These are phyloP conservation scores for Manis crassicaudata DNA, from an alignment of 2,797 vertebrate genomes.

Conservation along the genomic window DNA sequence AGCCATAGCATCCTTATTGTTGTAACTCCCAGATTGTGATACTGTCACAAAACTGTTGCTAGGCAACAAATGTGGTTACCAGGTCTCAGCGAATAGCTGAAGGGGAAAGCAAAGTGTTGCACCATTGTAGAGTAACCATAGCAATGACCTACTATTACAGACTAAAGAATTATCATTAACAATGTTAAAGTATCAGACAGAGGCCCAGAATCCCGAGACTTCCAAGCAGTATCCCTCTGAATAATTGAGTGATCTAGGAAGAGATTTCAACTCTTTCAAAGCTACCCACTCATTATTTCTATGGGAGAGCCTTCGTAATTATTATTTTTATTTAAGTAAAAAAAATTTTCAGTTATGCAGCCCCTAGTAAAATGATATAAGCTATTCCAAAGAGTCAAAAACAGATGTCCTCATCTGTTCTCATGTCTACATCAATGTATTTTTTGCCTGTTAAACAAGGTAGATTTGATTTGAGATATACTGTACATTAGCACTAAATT, in stretches of 20 bases:
- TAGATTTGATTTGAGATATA: conserved; percentile 42
- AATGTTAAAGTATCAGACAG: conserved; percentile 88
- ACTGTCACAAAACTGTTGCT: conserved; percentile 92
- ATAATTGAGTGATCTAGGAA: conserved; percentile 79
- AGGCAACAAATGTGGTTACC: conserved; percentile 91
- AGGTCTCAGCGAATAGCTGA: conserved; percentile 88
- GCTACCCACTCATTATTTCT: conserved; percentile 47
- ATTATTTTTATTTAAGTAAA: conserved; percentile 40
- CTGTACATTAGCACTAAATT: background rate
- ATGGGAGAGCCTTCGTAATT: background rate
- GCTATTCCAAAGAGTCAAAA: background rate
- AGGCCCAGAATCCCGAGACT: conserved; percentile 82
- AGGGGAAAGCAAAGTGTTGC: conserved; percentile 89
- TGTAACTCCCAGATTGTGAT: conserved; percentile 88
- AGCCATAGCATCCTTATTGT: conserved; percentile 86
- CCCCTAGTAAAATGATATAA: background rate
- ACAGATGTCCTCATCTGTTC: background rate
- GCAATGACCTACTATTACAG: conserved; percentile 90
- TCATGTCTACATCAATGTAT: background rate
- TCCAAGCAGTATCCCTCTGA: conserved; percentile 81
- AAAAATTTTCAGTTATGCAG: background rate
- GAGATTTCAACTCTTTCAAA: conserved; percentile 73
- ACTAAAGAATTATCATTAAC: conserved; percentile 91
- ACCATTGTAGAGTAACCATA: conserved; percentile 91
- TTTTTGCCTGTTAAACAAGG: background rate